These are phyloP conservation scores for Dryadula phaetusa DNA, from an alignment of 2,888 invertebrate genomes.

Conservation along the genomic window DNA sequence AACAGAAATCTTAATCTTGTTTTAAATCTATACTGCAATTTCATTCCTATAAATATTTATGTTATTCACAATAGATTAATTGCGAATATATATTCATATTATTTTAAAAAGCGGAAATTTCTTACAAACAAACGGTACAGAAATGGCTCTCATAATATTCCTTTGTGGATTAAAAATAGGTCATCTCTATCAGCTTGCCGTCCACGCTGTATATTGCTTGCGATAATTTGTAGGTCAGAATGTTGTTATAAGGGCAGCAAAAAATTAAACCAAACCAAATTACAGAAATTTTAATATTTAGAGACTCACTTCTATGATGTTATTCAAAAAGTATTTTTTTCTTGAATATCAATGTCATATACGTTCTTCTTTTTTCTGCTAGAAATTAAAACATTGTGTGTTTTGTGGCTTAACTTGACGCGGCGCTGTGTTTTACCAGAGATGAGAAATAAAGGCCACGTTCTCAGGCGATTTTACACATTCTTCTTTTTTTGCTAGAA, in stretches of 20 bases:
- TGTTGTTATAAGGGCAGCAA: neutral
- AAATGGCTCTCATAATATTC: slow-evolving; percentile 28
- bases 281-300: too few relatives aligned
- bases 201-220: slow-evolving; percentile 9
- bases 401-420: too few relatives aligned
- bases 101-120: slow-evolving; percentile 16
- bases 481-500: too few relatives aligned
- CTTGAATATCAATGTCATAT: too few relatives aligned
- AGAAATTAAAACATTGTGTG: too few relatives aligned
- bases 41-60: neutral
- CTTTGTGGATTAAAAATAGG: slow-evolving; percentile 40
- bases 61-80: slow-evolving; percentile 13
- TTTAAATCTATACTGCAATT: neutral
- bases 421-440: too few relatives aligned
- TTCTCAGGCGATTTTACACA: too few relatives aligned
- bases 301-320: too few relatives aligned
- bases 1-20: too few relatives aligned
- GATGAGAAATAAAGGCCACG: too few relatives aligned
- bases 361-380: too few relatives aligned
- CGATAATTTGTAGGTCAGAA: slow-evolving; percentile 15
- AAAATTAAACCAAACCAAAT: too few relatives aligned
- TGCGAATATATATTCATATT: slow-evolving; percentile 9
- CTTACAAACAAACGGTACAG: slow-evolving; percentile 28
- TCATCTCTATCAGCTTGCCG: slow-evolving; percentile 30
- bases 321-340: neutral